Conservation (phyloP, 2,888 invertebrate species). For the Sinohyriopsis cumingii region DNA sequence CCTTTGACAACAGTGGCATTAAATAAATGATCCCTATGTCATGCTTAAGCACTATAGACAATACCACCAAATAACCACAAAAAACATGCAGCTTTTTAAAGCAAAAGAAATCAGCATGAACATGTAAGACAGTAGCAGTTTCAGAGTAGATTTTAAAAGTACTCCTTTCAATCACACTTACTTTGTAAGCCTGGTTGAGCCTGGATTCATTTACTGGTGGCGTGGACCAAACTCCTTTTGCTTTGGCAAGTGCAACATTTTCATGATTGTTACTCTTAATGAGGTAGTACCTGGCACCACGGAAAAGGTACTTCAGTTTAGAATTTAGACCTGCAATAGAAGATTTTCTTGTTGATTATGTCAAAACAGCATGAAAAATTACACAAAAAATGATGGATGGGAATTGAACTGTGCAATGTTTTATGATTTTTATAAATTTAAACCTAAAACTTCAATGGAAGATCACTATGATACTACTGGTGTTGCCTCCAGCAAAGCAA, state of each 20-base stretch:
- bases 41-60: too few relatives aligned
- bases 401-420: neutral
- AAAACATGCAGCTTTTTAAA: too few relatives aligned
- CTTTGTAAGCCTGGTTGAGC: slow-evolving; percentile 91
- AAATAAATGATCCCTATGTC: too few relatives aligned
- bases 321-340: slow-evolving; percentile 19
- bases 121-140: too few relatives aligned
- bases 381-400: neutral
- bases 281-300: slow-evolving; percentile 94
- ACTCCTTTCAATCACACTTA: slow-evolving; percentile 37
- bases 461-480: too few relatives aligned
- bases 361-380: neutral
- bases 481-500: too few relatives aligned
- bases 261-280: slow-evolving; percentile 99
- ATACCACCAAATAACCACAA: too few relatives aligned
- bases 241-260: slow-evolving; percentile 94
- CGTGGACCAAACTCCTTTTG: slow-evolving; percentile 95
- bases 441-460: too few relatives aligned
- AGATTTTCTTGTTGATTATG: neutral
- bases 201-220: slow-evolving; percentile 97
- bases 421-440: neutral
- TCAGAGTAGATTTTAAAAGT: neutral
- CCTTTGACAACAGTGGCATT: too few relatives aligned
- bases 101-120: too few relatives aligned
- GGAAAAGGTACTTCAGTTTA: slow-evolving; percentile 89